phyloP scores from a whole-genome alignment of 2,113 vertebrate species.

The Octodon degus region DNA sequence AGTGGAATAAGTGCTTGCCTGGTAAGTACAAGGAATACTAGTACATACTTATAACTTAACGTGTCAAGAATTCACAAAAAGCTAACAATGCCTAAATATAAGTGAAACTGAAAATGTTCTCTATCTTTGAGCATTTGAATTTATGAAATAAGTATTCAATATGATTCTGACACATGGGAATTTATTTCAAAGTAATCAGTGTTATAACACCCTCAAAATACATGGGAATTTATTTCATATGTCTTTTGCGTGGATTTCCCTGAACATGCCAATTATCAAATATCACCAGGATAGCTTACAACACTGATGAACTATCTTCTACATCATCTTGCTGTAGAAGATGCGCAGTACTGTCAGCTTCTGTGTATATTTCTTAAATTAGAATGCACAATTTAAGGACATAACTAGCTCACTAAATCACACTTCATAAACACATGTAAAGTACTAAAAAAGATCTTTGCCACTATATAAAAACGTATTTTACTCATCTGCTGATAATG shows the following conservation, averaged over 20 bases:
- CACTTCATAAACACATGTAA: neutral
- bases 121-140: neutral
- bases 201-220: neutral
- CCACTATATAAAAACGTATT: neutral
- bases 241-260: neutral
- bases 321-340: neutral
- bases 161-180: neutral
- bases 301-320: neutral
- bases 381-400: neutral
- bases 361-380: neutral
- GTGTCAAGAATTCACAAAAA: neutral
- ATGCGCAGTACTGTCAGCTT: neutral
- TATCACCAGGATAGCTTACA: neutral
- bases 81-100: neutral
- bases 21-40: neutral
- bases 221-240: neutral
- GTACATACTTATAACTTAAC: neutral
- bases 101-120: neutral
- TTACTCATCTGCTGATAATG: neutral
- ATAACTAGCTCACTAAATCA: neutral
- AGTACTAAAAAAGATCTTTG: constrained; percentile 3
- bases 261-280: neutral
- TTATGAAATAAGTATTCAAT: neutral
- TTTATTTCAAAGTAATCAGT: neutral
- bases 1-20: too few species aligned